phyloP scores from a whole-genome alignment of 2,797 vertebrate genomes.

The Heterohyrax brucei region DNA sequence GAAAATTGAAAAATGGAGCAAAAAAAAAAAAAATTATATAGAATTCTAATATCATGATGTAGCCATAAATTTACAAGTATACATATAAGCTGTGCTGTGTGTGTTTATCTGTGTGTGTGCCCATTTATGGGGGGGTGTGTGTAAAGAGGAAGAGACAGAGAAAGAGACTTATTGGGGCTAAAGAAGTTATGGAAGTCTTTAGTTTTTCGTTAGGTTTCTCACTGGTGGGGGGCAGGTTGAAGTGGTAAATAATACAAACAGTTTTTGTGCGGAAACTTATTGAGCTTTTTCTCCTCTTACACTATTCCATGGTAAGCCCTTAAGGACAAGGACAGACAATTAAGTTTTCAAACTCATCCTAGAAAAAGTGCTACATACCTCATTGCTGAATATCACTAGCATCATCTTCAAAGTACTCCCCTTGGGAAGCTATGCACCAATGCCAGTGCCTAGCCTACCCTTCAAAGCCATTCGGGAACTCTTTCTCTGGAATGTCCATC shows the following conservation, averaged over 20 bases:
- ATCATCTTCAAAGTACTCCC: too few relatives aligned
- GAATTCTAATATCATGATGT: neutral
- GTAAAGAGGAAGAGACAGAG: neutral
- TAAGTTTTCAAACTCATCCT: too few relatives aligned
- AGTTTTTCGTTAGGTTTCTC: conserved; percentile 21
- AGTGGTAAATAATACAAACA: neutral
- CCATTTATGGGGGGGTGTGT: neutral
- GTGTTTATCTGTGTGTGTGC: neutral
- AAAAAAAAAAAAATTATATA: conserved; percentile 20
- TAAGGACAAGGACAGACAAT: too few relatives aligned
- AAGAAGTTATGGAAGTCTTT: neutral
- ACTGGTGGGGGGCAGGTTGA: neutral
- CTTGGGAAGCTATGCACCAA: too few relatives aligned
- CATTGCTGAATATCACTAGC: too few relatives aligned
- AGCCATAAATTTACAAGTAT: neutral
- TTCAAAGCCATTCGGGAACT: too few relatives aligned
- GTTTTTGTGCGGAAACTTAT: neutral
- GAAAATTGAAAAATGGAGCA: conserved; percentile 50
- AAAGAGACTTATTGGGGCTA: neutral
- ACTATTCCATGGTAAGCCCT: neutral
- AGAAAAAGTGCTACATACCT: too few relatives aligned
- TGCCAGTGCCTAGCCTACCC: too few relatives aligned
- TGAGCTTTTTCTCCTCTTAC: conserved; percentile 1
- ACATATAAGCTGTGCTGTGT: neutral
- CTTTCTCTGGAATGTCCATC: too few relatives aligned